A percentile compares a stretch with the other conserved stretches of the same genome.
Conservation (phyloP, 2,888 invertebrate genomes). For the Athripsodes cinereus region DNA sequence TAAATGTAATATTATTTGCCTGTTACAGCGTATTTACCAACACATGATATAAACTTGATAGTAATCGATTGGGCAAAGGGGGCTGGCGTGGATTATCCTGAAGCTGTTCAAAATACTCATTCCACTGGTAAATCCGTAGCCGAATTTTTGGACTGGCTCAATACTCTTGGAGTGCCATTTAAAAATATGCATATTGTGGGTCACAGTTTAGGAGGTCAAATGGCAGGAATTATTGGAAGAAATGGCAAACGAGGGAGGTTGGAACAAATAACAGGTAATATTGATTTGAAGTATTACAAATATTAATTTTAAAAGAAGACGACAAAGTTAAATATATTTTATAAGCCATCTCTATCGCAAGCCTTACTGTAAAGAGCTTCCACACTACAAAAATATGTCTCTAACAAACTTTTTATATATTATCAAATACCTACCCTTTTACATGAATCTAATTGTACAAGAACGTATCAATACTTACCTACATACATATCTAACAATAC, state of each 20-base stretch:
- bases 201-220: conserved; percentile 43
- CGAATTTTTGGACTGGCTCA: conserved; percentile 35
- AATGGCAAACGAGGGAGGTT: conserved; percentile 33
- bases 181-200: conserved; percentile 39
- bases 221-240: conserved; percentile 40
- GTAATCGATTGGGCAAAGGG: conserved; percentile 41
- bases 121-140: conserved; percentile 35
- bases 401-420: too few relatives aligned
- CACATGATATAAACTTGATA: conserved; percentile 39
- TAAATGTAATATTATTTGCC: too few relatives aligned
- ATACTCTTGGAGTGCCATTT: conserved; percentile 32
- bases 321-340: too few relatives aligned
- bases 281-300: too few relatives aligned
- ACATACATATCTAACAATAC: too few relatives aligned
- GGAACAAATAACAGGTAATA: conserved; percentile 41
- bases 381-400: too few relatives aligned
- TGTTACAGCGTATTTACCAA: conserved; percentile 17
- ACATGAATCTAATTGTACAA: too few relatives aligned
- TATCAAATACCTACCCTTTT: too few relatives aligned
- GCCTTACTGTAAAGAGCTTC: too few relatives aligned
- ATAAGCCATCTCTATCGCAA: too few relatives aligned
- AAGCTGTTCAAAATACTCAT: conserved; percentile 35
- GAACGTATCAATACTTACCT: too few relatives aligned
- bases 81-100: conserved; percentile 37
- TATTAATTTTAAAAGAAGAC: too few relatives aligned